Base-by-base conservation (phyloP, 2,113 vertebrate species). In the Trinectes maculatus region DNA sequence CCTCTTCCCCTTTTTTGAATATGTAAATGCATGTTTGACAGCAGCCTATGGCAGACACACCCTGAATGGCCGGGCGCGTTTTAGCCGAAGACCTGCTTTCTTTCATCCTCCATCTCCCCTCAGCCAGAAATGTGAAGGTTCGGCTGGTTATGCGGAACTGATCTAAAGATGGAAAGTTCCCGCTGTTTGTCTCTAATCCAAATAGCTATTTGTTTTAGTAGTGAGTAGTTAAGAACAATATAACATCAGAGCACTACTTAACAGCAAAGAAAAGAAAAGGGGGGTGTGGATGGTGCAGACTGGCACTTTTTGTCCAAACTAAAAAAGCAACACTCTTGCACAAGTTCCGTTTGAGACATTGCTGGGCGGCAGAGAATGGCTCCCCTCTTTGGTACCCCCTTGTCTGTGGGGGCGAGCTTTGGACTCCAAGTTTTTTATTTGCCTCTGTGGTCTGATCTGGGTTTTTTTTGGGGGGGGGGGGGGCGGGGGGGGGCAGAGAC, bases 391-490 rank as follows among this genome's bases (percentile, higher is more conserved):
- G 60, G 74, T 84, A 43, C 81, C 83, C 74, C 80, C 79, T 84
- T 43, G 49, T 76, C 48, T 77, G 71, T 80, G 83, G 58, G 86
- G 52, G 66, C 71, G 21, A 74, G 74, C 79, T 85, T 66, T 81
- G 67, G 74, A 82, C 66, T 65, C 10, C 3, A 47, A 62, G 40
- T 69, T 82, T 82, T 90, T 91, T 91, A 90, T 90, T 89, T 85
- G 87, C 79, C 77, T 88, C 89, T 80, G 71, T 85, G 87, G 90
- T 85, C 82, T 84, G 85, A 90, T 92, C 80, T 59, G 76, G 80
- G 75, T 87, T 80, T 89, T 82, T 85, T 77, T n/a, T n/a, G n/a
- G n/a, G 47, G 58, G 57, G 58, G 34, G 72, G 22, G 52, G 61
- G 31, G 69, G 22, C 21, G 44, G 57, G 58, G 34, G 72, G 22